Base-by-base conservation (phyloP, 2,888 invertebrate genomes). In the Gerris lacustris region DNA sequence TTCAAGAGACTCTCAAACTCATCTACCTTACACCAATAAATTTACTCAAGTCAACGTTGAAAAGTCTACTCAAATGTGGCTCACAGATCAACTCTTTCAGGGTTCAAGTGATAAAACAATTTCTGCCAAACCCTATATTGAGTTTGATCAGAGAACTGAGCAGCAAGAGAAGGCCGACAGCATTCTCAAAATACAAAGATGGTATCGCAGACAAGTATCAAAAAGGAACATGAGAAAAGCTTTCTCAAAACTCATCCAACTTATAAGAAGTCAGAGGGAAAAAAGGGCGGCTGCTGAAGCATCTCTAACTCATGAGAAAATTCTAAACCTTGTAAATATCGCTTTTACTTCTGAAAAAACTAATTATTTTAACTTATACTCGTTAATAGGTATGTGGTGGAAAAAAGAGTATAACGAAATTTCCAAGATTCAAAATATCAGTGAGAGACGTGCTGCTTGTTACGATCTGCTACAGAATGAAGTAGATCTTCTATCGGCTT, bases 351-450 rank as follows among this genome's bases (percentile, higher is more conserved):
- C 84, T 76, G 85, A 86, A 6, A 84, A 86, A 71, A 85, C 86
- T 76, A 91, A 91, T 79, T 92, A 91, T 77, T 87, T 88, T 75
- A 85, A 90, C 81, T 81, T 92, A 2, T 90, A 88, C 77, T 84
- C 85, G 31, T 84, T 87, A 85, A 83, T 85, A 63, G 89, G 88
- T 76, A 83, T 84, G 44, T 89, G 89, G 89, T 86, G 87, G 79
- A 83, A 83, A 74, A 83, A 84, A 15, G 86, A 87, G 81, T 83
- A 86, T 70, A 81, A 85, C 68, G 83, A 86, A 73, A 64, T 64
- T 17, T n/a, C 64, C 7, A 7, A 4, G 18, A 18, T 64, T 9
- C 7, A 64, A 64, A n/a, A 11, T n/a, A 31, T n/a, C 9, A n/a
- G 18, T 18, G 64, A 64, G 17, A 64, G 64, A 64, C 9, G 18